These are phyloP conservation scores for Eremobia ochroleuca DNA, from an alignment of 2,888 invertebrate species.

Conservation along the genomic window DNA sequence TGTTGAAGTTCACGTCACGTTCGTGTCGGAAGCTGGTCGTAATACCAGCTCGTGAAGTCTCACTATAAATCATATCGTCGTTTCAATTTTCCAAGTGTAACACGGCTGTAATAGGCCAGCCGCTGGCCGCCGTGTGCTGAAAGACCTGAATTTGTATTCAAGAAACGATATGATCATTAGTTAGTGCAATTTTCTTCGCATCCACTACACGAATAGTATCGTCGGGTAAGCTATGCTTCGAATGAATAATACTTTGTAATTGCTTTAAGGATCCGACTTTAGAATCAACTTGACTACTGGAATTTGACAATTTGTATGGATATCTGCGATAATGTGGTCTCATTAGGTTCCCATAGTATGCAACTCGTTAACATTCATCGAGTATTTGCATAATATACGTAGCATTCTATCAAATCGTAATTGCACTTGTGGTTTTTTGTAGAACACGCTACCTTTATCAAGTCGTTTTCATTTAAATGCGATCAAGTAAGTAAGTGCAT, in stretches of 20 bases:
- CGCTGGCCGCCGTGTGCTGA: slow-evolving; percentile 81
- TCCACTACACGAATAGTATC: slow-evolving; percentile 84
- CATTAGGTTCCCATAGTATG: slow-evolving; percentile 74
- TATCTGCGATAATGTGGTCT: slow-evolving; percentile 75
- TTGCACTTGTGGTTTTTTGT: slow-evolving; percentile 69
- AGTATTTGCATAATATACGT: slow-evolving; percentile 74
- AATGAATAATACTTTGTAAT: slow-evolving; percentile 86
- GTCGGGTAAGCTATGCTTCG: slow-evolving; percentile 78
- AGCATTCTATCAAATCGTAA: slow-evolving; percentile 69
- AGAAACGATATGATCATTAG: slow-evolving; percentile 89
- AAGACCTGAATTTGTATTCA: slow-evolving; percentile 90
- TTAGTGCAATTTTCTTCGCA: slow-evolving; percentile 89
- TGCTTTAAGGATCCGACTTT: slow-evolving; percentile 81
- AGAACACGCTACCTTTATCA: slow-evolving; percentile 68
- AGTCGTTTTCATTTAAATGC: slow-evolving; percentile 75
- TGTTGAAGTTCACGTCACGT: slow-evolving; percentile 85
- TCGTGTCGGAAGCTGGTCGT: slow-evolving; percentile 82
- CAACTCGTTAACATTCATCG: slow-evolving; percentile 72
- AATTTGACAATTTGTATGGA: slow-evolving; percentile 78
- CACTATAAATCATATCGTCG: slow-evolving; percentile 88
- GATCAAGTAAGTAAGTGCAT: slow-evolving; percentile 75
- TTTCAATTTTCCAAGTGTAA: slow-evolving; percentile 88
- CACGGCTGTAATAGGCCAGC: slow-evolving; percentile 84
- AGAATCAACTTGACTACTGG: slow-evolving; percentile 77
- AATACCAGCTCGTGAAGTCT: slow-evolving; percentile 86